Percentiles rank a stretch among this genome's conserved stretches.
phyloP scores from a whole-genome alignment of 2,113 vertebrate species.

The Marmota monax region DNA sequence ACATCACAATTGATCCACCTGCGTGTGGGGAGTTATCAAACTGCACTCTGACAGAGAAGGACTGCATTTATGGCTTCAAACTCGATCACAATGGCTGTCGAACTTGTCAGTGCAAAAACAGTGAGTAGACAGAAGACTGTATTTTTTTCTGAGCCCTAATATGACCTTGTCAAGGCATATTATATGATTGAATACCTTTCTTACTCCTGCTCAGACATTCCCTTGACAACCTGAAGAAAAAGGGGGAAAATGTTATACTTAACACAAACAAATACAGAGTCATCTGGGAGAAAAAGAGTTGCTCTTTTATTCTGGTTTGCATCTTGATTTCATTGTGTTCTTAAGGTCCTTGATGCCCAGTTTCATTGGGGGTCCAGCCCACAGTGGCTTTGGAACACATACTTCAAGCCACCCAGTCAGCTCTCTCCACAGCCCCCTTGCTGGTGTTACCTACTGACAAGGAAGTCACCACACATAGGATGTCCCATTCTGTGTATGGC shows the following conservation, averaged over 20 bases:
- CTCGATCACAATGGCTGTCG: slow-evolving; percentile 91
- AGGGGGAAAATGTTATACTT: background rate
- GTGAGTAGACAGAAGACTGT: slow-evolving; percentile 87
- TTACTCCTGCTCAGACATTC: slow-evolving; percentile 53
- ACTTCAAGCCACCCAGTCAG: background rate
- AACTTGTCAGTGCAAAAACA: slow-evolving; percentile 92
- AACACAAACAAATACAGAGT: background rate
- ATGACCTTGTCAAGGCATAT: slow-evolving; percentile 58
- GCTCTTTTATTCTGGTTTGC: background rate
- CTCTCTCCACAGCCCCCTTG: background rate
- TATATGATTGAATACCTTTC: slow-evolving; percentile 62
- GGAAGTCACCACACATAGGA: background rate
- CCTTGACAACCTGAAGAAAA: slow-evolving; percentile 44
- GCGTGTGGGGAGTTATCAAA: slow-evolving; percentile 89
- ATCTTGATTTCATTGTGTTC: background rate
- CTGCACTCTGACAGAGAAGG: slow-evolving; percentile 91
- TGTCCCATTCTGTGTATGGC: background rate
- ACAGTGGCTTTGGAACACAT: background rate
- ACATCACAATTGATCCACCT: slow-evolving; percentile 94
- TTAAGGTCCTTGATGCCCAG: too few species aligned
- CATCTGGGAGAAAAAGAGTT: background rate
- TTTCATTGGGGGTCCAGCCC: background rate
- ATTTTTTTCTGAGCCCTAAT: slow-evolving; percentile 21
- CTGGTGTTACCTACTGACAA: background rate
- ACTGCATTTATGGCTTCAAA: slow-evolving; percentile 91